These are phyloP conservation scores for Diorhabda elongata DNA, from an alignment of 1,140 invertebrate genomes.

Conservation along the genomic window DNA sequence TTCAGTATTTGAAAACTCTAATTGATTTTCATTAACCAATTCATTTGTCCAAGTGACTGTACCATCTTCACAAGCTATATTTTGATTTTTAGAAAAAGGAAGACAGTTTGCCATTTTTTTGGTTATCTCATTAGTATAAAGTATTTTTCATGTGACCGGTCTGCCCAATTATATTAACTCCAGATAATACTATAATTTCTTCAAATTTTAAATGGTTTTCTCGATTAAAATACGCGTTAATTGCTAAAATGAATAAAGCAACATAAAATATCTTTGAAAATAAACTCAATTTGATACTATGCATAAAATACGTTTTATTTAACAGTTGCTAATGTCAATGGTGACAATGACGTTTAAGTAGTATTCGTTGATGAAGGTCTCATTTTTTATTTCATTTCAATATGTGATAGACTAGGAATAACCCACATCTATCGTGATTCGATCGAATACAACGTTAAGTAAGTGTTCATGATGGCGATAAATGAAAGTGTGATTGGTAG, in stretches of 20 bases:
- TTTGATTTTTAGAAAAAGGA: neutral
- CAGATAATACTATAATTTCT: too few species aligned
- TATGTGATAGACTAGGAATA: too few species aligned
- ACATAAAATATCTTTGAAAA: neutral
- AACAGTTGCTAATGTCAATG: neutral
- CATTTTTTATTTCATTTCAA: too few species aligned
- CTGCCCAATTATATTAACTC: neutral
- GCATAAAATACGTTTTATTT: neutral
- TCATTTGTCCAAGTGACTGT: neutral
- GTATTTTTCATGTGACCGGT: neutral
- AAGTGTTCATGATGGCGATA: too few species aligned
- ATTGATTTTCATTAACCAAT: neutral
- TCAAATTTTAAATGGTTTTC: too few species aligned
- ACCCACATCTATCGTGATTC: too few species aligned
- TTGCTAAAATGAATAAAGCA: too few species aligned
- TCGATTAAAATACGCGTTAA: too few species aligned
- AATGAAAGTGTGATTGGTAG: too few species aligned
- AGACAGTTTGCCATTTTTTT: neutral
- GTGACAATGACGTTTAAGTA: too few species aligned
- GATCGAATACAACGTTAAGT: too few species aligned
- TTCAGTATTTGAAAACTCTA: constrained; percentile 9
- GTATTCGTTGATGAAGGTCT: too few species aligned
- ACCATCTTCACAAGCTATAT: neutral
- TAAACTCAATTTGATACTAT: neutral
- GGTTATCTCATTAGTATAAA: neutral